A percentile compares a stretch with the other conserved stretches of the same genome.
Evolutionary conservation across 2,113 vertebrate species (phyloP).

Genomic region (Mohoua ochrocephala): DNA sequence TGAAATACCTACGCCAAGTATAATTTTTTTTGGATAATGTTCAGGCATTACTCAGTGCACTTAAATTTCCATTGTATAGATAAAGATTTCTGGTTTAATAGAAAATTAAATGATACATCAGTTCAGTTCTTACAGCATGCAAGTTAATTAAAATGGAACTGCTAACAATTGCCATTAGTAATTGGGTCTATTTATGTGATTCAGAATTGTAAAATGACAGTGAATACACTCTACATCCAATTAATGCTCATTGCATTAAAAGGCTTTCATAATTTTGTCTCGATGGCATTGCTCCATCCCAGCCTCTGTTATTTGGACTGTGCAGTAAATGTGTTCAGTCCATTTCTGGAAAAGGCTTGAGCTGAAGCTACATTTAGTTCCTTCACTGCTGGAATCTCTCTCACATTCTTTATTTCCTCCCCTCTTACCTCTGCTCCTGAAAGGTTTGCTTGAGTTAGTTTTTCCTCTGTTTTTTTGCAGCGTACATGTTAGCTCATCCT

Average conservation of each 20-base stretch:
- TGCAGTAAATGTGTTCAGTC: neutral
- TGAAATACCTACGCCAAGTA: neutral
- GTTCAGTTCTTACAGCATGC: neutral
- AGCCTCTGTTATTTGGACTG: neutral
- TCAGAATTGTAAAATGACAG: neutral
- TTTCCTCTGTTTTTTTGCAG: neutral
- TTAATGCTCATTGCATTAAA: neutral
- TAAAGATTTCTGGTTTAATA: neutral
- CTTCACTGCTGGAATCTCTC: neutral
- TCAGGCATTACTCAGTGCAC: neutral
- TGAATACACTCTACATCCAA: neutral
- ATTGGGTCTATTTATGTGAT: neutral
- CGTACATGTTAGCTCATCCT: neutral
- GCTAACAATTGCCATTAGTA: constrained; percentile 7
- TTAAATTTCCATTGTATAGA: neutral
- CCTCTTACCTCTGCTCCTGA: neutral
- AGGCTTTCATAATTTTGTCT: neutral
- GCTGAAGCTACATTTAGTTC: neutral
- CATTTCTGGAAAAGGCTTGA: neutral
- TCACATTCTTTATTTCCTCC: neutral
- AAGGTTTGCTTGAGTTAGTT: neutral
- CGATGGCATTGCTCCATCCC: neutral
- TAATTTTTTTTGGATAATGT: neutral
- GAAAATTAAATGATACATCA: neutral
- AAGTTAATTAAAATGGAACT: constrained; percentile 6